Conservation (phyloP, 2,888 invertebrate genomes). For the Tipula unca region DNA sequence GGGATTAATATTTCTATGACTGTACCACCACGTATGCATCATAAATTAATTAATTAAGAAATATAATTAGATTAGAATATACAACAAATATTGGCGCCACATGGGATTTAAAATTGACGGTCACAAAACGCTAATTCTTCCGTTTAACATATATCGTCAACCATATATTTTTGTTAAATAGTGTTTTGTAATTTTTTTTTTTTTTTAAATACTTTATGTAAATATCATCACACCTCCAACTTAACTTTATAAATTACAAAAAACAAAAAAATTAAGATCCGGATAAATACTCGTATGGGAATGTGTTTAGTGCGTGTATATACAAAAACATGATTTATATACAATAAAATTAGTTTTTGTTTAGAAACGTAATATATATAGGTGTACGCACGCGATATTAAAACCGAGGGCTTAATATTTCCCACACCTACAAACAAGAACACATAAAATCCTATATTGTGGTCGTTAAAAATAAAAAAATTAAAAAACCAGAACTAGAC, state of each 20-base stretch:
- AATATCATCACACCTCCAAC: background rate
- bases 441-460: background rate
- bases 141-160: background rate
- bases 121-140: constrained; percentile 3
- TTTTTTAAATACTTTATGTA: background rate
- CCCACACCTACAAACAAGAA: constrained; percentile 2
- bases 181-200: background rate
- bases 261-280: background rate
- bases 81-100: background rate
- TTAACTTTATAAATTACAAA: background rate
- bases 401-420: background rate
- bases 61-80: constrained; percentile 1
- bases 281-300: background rate
- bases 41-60: constrained; percentile 14
- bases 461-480: background rate
- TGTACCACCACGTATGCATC: background rate
- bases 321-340: background rate
- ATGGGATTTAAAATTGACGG: constrained; percentile 8
- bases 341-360: background rate
- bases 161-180: background rate
- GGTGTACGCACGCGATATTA: background rate
- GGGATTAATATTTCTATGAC: background rate
- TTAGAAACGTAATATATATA: background rate
- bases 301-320: background rate
- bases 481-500: background rate